Percentiles rank a stretch among this genome's conserved stretches.
These are phyloP conservation scores for Condylura cristata DNA, from an alignment of 2,113 vertebrate genomes.

Conservation along the genomic window DNA sequence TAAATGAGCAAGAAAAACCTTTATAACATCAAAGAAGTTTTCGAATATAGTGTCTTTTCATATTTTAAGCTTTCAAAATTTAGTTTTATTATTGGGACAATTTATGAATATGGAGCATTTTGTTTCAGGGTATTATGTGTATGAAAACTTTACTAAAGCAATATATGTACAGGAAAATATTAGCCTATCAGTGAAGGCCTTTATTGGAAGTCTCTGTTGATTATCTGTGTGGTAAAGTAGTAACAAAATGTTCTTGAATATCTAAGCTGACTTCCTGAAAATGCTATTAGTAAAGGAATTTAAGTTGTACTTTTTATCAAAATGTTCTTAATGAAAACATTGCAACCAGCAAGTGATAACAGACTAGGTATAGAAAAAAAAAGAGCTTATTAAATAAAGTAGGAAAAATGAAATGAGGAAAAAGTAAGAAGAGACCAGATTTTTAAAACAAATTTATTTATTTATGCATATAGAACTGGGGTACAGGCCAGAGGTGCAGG, in stretches of 20 bases:
- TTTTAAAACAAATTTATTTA: too few relatives aligned
- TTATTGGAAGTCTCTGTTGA: background rate
- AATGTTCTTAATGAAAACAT: conserved; percentile 18
- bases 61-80: background rate
- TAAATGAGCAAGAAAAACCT: conserved; percentile 26
- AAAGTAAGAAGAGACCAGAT: background rate
- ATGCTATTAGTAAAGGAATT: conserved; percentile 28
- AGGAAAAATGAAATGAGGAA: background rate
- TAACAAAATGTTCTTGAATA: background rate
- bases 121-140: background rate
- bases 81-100: background rate
- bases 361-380: background rate
- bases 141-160: conserved; percentile 16
- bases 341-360: background rate
- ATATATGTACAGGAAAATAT: background rate
- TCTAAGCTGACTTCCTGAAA: background rate
- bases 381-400: background rate
- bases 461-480: too few relatives aligned
- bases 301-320: background rate
- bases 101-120: background rate
- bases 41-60: background rate
- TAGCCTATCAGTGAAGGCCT: background rate
- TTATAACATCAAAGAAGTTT: background rate
- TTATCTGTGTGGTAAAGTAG: background rate
- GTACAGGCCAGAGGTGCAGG: too few relatives aligned